phyloP scores from a whole-genome alignment of 2,113 vertebrate genomes.

The Amblyopsis rosae region DNA sequence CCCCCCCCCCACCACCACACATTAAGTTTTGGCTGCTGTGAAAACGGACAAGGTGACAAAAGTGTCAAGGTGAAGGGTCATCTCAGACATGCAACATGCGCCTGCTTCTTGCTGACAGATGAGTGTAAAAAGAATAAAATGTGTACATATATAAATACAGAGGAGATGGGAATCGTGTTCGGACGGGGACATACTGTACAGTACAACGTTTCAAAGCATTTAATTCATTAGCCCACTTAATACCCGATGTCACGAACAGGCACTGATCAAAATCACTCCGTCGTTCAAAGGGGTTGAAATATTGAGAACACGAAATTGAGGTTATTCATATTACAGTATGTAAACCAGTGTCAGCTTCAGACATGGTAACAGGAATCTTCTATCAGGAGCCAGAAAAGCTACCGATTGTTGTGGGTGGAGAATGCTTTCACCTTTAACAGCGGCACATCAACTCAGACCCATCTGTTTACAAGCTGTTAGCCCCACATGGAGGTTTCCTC shows the following conservation, averaged over 20 bases:
- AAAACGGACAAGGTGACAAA: constrained; percentile 14
- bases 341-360: too few species aligned
- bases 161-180: constrained; percentile 64
- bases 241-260: constrained; percentile 59
- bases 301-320: constrained; percentile 26
- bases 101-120: constrained; percentile 80
- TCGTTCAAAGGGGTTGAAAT: constrained; percentile 6
- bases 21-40: constrained; percentile 57
- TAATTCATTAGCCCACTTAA: constrained; percentile 72
- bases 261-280: constrained; percentile 43
- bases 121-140: constrained; percentile 46
- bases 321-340: too few species aligned
- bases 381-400: constrained; percentile 10
- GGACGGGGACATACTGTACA: constrained; percentile 45
- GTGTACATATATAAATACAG: constrained; percentile 72
- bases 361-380: constrained; percentile 7
- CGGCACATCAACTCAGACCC: background rate
- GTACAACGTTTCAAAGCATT: constrained; percentile 50
- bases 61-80: constrained; percentile 8
- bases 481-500: constrained; percentile 39
- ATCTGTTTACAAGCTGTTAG: constrained; percentile 9
- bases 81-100: constrained; percentile 65
- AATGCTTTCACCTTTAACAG: background rate
- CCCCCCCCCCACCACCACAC: background rate
- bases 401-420: background rate